Conservation (phyloP, 2,888 invertebrate species). For the Ferdinandea cuprea region DNA sequence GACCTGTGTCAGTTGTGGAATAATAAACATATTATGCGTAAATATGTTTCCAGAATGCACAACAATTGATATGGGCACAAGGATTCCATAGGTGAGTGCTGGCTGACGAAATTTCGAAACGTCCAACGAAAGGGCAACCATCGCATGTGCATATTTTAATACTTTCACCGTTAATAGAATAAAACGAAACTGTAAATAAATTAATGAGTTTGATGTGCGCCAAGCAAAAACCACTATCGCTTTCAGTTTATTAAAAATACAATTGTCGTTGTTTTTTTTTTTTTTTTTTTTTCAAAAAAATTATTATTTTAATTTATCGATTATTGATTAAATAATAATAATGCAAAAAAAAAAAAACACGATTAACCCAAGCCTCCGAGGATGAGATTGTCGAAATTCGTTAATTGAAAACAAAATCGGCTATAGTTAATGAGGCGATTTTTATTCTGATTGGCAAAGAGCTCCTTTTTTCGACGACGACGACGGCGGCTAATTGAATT, state of each 20-base stretch:
- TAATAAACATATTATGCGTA: too few relatives aligned
- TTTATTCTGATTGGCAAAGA: constrained; percentile 55
- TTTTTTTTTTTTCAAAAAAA: constrained; percentile 28
- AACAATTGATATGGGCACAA: too few relatives aligned
- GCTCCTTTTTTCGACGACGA: constrained; percentile 22
- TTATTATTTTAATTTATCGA: constrained; percentile 68
- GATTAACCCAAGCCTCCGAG: constrained; percentile 26
- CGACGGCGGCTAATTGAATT: constrained; percentile 47
- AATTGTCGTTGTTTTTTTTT: too few relatives aligned
- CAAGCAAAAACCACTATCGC: constrained; percentile 42
- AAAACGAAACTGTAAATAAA: constrained; percentile 46
- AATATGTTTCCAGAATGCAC: too few relatives aligned
- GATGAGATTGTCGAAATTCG: constrained; percentile 57
- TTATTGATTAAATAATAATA: constrained; percentile 57
- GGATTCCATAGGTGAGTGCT: too few relatives aligned
- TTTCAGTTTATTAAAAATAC: constrained; percentile 62
- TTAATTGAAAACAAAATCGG: constrained; percentile 68
- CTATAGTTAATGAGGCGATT: constrained; percentile 60
- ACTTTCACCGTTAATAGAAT: constrained; percentile 49
- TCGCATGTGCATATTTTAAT: not conserved
- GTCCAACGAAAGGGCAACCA: too few relatives aligned
- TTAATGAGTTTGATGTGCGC: constrained; percentile 54
- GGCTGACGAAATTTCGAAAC: too few relatives aligned
- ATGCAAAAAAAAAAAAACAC: constrained; percentile 21
- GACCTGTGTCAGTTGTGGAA: too few relatives aligned